A percentile compares a stretch with the other conserved stretches of the same genome.
phyloP scores from a whole-genome alignment of 2,888 invertebrate genomes.

The Alcis repandata region DNA sequence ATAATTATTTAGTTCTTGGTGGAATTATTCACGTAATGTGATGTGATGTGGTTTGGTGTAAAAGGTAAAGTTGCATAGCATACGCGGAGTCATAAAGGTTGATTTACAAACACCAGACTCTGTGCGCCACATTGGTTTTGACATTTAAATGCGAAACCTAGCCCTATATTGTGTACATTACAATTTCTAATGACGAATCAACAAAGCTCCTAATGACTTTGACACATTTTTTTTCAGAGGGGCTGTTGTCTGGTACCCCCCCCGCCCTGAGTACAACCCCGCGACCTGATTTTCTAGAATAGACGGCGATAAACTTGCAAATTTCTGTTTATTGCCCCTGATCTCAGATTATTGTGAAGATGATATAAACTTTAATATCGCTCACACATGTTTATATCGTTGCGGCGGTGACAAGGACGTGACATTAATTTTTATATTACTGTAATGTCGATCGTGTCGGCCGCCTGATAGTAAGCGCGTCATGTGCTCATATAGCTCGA shows the following conservation, averaged over 20 bases:
- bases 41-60: too few species aligned
- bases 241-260: neutral
- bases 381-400: conserved; percentile 6
- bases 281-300: conserved; percentile 55
- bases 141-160: too few species aligned
- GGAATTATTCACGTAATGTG: too few species aligned
- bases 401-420: neutral
- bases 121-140: too few species aligned
- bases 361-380: neutral
- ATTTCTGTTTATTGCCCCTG: conserved; percentile 35
- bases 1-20: too few species aligned
- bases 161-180: too few species aligned
- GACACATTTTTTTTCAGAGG: neutral
- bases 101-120: too few species aligned
- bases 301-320: conserved; percentile 48
- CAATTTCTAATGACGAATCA: too few species aligned
- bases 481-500: neutral
- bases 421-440: neutral
- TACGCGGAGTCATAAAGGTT: too few species aligned
- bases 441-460: neutral
- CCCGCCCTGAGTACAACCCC: conserved; percentile 16
- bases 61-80: too few species aligned
- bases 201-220: neutral
- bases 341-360: conserved; percentile 18
- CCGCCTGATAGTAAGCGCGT: neutral